Percentiles rank a stretch among this genome's conserved stretches.
These are phyloP conservation scores for Dynastes hyllus DNA, from an alignment of 2,888 invertebrate genomes.

Conservation along the genomic window DNA sequence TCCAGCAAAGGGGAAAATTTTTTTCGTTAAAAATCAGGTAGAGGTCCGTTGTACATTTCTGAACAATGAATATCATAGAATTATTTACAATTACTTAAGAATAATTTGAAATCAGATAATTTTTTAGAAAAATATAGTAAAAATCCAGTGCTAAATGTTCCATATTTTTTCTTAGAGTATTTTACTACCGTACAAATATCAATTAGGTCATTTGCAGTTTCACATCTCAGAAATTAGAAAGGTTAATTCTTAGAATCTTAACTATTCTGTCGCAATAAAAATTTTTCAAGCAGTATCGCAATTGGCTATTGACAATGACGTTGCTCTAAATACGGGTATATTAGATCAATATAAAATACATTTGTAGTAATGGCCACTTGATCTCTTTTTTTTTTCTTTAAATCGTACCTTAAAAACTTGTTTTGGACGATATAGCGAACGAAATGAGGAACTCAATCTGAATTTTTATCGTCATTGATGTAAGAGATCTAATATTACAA, in stretches of 20 bases:
- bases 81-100: background rate
- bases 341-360: conserved; percentile 11
- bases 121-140: background rate
- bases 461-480: too few relatives aligned
- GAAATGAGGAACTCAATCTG: background rate
- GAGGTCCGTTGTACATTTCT: background rate
- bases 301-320: conserved; percentile 26
- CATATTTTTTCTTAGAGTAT: background rate
- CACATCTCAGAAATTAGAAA: conserved; percentile 23
- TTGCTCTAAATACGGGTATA: conserved; percentile 4
- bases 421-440: background rate
- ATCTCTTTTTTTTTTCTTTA: background rate
- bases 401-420: conserved; percentile 5
- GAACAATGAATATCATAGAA: background rate
- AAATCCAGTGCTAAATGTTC: background rate
- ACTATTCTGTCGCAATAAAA: conserved; percentile 26
- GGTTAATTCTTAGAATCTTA: conserved; percentile 27
- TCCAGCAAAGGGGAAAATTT: too few relatives aligned
- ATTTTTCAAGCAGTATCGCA: conserved; percentile 12
- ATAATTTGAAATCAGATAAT: background rate
- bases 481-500: too few relatives aligned
- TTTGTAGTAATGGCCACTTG: background rate
- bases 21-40: conserved; percentile 14
- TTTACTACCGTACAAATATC: conserved; percentile 8
- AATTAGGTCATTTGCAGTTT: conserved; percentile 21